Evolutionary conservation across 1,140 invertebrate genomes (phyloP), one percentile per base, ranked within the genome.

Genomic region (Hycleus phaleratus): DNA sequence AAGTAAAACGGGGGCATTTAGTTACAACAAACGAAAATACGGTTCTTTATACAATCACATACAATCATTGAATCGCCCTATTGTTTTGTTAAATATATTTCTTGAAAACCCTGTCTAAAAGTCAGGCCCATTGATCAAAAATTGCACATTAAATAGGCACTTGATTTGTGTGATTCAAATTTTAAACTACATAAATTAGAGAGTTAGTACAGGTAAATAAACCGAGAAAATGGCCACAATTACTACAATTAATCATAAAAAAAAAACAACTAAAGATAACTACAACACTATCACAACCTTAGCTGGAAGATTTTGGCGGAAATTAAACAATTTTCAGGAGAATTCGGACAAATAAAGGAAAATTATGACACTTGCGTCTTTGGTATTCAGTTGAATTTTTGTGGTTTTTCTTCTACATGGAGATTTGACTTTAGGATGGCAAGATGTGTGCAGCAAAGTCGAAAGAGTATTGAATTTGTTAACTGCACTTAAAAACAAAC

Each of bases 261-360:
- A 32, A 32, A 2, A 32, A 32, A 32, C 32, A 32, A 32, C 38
- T 39, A 39, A 39, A 39, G 6, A 39, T 39, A 39, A 42, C 10
- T 42, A 42, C 11, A 42, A 42, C 9, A n/a, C 40, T 42, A 42
- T 42, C 40, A 42, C 71, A 73, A 73, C 68, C 70, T 64, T 53
- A 62, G 68, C 61, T 73, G 70, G 69, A 73, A 73, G 70, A 71
- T 69, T 69, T 71, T 71, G 69, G 68, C 68, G 66, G 61, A 64
- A 66, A 65, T 67, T 65, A 56, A 47, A 32, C 32, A 7, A 3
- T 32, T 32, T 32, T 32, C 4, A 5, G 32, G 32, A 38, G 44
- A 46, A 10, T 42, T 42, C 9, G 4, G 38, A 7, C 6, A 7
- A 39, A 39, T 39, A 39, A 39, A 39, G 10, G 38, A 42, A 42